phyloP scores from a whole-genome alignment of 2,113 vertebrate genomes.

The Gopherus flavomarginatus region DNA sequence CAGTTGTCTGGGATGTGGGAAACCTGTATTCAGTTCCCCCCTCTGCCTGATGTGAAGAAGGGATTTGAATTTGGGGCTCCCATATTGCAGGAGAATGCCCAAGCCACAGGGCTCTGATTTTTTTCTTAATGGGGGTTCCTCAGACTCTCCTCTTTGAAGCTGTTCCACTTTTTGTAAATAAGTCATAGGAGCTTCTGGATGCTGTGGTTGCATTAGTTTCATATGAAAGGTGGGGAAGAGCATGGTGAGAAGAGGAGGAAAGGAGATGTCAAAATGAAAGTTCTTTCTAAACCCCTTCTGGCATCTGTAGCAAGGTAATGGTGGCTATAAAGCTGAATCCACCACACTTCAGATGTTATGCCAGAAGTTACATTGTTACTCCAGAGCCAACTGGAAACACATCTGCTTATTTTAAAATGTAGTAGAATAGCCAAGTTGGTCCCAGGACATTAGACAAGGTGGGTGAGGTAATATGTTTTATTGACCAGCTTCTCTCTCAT shows the following conservation, averaged over 20 bases:
- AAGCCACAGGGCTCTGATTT: too few species aligned
- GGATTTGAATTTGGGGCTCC: too few species aligned
- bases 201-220: neutral
- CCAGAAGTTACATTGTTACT: slow-evolving; percentile 48
- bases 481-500: neutral
- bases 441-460: neutral
- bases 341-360: slow-evolving; percentile 37
- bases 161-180: too few species aligned
- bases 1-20: too few species aligned
- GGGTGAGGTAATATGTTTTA: neutral
- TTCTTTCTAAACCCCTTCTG: slow-evolving; percentile 3
- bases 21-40: too few species aligned
- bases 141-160: too few species aligned
- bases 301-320: neutral
- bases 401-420: slow-evolving; percentile 51
- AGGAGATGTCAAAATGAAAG: slow-evolving; percentile 16
- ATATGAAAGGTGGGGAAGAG: neutral
- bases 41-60: too few species aligned
- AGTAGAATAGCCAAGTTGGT: neutral
- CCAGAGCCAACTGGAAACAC: neutral
- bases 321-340: slow-evolving; percentile 18
- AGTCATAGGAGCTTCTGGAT: neutral
- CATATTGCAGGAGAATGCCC: too few species aligned
- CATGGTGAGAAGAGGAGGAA: neutral
- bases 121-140: too few species aligned